A percentile compares a stretch with the other conserved stretches of the same genome.
Conservation (phyloP, 2,888 invertebrate genomes). For the Drosophila limbata region DNA sequence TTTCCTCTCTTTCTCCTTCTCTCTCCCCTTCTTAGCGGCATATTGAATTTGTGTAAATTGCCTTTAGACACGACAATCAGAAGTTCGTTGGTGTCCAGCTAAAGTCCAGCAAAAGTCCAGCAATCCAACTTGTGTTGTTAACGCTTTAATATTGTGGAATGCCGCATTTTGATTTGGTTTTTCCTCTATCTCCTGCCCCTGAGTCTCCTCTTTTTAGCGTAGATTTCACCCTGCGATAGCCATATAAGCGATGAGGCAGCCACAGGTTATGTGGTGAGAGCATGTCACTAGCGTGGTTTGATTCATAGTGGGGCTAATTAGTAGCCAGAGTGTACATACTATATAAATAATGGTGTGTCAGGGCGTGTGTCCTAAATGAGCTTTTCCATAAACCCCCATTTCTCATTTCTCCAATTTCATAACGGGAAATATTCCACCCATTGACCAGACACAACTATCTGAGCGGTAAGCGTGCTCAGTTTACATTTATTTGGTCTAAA, state of each 20-base stretch:
- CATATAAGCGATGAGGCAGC: conserved; percentile 9
- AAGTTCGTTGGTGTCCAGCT: conserved; percentile 37
- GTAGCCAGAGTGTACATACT: conserved; percentile 8
- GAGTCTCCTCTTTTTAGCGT: conserved; percentile 12
- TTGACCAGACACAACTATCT: conserved; percentile 24
- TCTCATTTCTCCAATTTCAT: conserved; percentile 25
- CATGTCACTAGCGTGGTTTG: conserved; percentile 19
- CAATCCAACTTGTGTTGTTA: conserved; percentile 35
- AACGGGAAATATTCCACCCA: background rate
- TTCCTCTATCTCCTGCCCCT: background rate
- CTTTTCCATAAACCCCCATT: conserved; percentile 14
- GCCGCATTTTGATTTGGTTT: conserved; percentile 63
- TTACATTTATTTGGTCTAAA: conserved; percentile 22
- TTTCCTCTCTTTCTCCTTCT: background rate
- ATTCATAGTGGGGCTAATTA: conserved; percentile 43
- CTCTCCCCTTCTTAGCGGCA: conserved; percentile 36
- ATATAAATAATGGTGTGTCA: conserved; percentile 9
- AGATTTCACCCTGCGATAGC: conserved; percentile 44
- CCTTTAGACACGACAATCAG: conserved; percentile 61
- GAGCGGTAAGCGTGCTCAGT: conserved; percentile 15
- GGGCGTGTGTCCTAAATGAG: conserved; percentile 20
- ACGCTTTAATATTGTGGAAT: conserved; percentile 61
- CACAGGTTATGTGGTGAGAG: conserved; percentile 13
- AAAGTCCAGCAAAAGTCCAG: conserved; percentile 25
- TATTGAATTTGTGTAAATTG: conserved; percentile 77